phyloP scores from a whole-genome alignment of 2,888 invertebrate genomes.

The Xylophagus ater region DNA sequence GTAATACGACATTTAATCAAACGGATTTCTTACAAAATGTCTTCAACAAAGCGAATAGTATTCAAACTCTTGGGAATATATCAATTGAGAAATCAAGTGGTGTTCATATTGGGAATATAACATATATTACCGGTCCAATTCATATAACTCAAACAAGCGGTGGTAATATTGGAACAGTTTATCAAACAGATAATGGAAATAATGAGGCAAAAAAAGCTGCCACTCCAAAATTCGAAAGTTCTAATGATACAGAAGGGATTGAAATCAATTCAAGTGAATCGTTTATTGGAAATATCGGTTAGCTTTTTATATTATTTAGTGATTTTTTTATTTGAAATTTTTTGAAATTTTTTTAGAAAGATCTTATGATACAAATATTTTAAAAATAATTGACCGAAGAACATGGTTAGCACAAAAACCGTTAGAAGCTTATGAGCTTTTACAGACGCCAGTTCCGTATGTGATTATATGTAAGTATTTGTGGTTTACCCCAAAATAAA shows the following conservation, averaged over 20 bases:
- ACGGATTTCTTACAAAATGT: conserved; percentile 28
- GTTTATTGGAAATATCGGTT: conserved; percentile 28
- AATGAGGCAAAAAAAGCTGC: not conserved
- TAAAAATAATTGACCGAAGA: conserved; percentile 31
- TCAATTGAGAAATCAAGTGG: conserved; percentile 38
- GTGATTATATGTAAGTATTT: conserved; percentile 41
- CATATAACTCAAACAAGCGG: conserved; percentile 26
- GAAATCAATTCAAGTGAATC: conserved; percentile 25
- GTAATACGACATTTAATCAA: conserved; percentile 18
- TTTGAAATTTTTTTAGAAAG: conserved; percentile 20
- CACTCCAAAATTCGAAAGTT: not conserved
- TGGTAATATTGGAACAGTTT: not conserved
- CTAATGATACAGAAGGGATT: conserved; percentile 19
- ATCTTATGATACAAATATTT: conserved; percentile 26
- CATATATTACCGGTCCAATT: conserved; percentile 41
- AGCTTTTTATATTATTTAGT: conserved; percentile 4
- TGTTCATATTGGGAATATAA: conserved; percentile 42
- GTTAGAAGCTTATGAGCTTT: conserved; percentile 27
- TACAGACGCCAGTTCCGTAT: conserved; percentile 37
- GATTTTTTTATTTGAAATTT: conserved; percentile 2
- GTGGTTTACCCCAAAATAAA: too few relatives aligned
- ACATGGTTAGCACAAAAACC: conserved; percentile 43
- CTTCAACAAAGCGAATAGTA: conserved; percentile 28
- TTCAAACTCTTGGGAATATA: conserved; percentile 34
- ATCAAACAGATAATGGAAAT: not conserved